These are phyloP conservation scores for Phrynosoma platyrhinos DNA, from an alignment of 2,113 vertebrate species.

Conservation along the genomic window DNA sequence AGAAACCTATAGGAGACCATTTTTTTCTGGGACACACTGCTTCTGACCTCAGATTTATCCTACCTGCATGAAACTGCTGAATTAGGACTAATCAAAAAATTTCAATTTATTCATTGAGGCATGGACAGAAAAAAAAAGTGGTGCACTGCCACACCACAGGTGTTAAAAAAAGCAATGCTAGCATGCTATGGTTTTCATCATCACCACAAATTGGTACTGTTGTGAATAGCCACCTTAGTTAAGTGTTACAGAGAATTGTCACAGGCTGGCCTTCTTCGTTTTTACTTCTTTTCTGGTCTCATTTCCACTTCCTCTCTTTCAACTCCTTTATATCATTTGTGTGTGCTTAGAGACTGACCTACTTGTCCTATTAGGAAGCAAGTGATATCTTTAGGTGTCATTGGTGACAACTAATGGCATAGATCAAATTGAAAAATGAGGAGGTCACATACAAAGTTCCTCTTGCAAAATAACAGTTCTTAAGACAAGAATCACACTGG, in stretches of 20 bases:
- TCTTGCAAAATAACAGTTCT: not conserved
- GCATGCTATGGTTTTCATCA: not conserved
- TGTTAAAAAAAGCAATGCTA: not conserved
- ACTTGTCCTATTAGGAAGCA: not conserved
- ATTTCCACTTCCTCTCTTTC: too few relatives aligned
- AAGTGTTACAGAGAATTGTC: not conserved
- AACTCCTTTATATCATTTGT: not conserved
- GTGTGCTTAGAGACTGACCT: not conserved
- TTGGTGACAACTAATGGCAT: not conserved
- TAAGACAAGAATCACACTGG: not conserved
- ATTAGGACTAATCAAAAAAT: not conserved
- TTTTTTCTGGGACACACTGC: not conserved
- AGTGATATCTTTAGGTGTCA: not conserved
- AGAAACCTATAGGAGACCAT: not conserved
- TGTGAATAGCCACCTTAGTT: not conserved
- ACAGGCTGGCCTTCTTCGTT: not conserved
- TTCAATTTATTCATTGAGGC: too few relatives aligned
- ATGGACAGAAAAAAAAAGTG: not conserved
- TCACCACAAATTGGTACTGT: not conserved
- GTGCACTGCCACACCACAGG: not conserved
- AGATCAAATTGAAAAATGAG: not conserved
- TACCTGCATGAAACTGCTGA: not conserved
- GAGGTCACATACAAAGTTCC: not conserved
- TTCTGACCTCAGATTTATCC: not conserved
- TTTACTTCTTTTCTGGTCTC: too few relatives aligned